A percentile compares a stretch with the other conserved stretches of the same genome.
Evolutionary conservation across 2,888 invertebrate species (phyloP).

Genomic region (Hirtodrosophila confusa): DNA sequence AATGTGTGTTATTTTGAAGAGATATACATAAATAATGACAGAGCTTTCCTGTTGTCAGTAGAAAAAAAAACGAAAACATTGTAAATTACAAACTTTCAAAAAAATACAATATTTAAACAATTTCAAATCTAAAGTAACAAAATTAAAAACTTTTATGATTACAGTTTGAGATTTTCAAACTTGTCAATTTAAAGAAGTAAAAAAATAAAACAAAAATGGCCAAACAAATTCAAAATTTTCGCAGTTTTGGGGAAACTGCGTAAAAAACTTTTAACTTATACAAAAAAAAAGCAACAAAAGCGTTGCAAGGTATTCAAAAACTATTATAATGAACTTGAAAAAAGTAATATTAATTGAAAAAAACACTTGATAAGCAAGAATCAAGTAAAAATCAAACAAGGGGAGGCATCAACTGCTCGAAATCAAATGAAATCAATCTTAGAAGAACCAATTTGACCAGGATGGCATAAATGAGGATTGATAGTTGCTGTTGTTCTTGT

Average conservation of each 20-base stretch:
- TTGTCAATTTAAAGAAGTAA: background rate
- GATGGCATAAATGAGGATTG: constrained; percentile 62
- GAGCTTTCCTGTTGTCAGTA: background rate
- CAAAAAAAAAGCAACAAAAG: too few species aligned
- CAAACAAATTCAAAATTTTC: background rate
- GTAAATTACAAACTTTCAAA: background rate
- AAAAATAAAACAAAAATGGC: background rate
- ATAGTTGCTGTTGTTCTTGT: constrained; percentile 51
- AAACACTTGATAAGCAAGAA: background rate
- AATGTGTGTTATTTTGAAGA: background rate
- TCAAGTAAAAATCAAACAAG: constrained; percentile 1
- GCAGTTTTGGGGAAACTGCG: background rate
- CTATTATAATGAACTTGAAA: background rate
- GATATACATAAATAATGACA: constrained; percentile 4
- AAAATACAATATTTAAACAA: constrained; percentile 1
- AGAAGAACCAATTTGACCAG: constrained; percentile 72
- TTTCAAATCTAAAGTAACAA: background rate
- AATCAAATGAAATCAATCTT: constrained; percentile 7
- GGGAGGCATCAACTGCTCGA: too few species aligned
- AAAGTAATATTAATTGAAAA: background rate
- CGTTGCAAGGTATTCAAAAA: background rate
- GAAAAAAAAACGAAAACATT: background rate
- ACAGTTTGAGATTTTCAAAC: too few species aligned
- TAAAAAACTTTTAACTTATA: background rate
- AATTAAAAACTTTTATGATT: background rate